Conservation (phyloP, 2,797 vertebrate genomes). For the Dromococcyx pavoninus region DNA sequence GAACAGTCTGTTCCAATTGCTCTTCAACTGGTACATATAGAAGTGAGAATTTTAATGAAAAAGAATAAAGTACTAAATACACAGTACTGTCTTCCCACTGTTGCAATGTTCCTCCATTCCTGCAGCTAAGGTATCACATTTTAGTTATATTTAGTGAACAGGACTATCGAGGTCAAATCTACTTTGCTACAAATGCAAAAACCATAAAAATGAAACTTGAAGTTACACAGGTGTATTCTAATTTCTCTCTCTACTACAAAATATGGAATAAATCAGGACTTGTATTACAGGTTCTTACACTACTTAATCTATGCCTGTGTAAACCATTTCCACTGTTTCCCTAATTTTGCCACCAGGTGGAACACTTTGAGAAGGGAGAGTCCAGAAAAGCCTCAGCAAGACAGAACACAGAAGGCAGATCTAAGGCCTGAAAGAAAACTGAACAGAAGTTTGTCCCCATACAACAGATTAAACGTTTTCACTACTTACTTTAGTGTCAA, state of each 20-base stretch:
- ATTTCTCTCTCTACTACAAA: neutral
- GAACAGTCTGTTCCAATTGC: neutral
- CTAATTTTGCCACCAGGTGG: constrained; percentile 51
- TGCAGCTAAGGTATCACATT: neutral
- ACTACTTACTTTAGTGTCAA: neutral
- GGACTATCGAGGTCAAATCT: neutral
- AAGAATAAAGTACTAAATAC: neutral
- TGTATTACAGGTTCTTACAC: neutral
- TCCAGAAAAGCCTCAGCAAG: neutral
- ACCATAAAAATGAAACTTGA: neutral
- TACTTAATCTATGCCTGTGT: neutral
- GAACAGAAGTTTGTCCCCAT: neutral
- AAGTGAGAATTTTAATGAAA: neutral
- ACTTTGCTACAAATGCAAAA: neutral
- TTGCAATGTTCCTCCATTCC: neutral
- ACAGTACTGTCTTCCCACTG: neutral
- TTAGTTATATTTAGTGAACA: neutral
- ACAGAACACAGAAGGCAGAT: neutral
- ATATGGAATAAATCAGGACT: neutral
- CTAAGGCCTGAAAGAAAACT: neutral
- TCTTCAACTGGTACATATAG: neutral
- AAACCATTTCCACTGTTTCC: neutral
- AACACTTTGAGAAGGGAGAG: constrained; percentile 1
- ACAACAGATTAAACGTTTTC: neutral
- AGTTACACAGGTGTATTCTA: neutral